Conservation (phyloP, 2,888 invertebrate genomes). For the Epirrhoe alternata region DNA sequence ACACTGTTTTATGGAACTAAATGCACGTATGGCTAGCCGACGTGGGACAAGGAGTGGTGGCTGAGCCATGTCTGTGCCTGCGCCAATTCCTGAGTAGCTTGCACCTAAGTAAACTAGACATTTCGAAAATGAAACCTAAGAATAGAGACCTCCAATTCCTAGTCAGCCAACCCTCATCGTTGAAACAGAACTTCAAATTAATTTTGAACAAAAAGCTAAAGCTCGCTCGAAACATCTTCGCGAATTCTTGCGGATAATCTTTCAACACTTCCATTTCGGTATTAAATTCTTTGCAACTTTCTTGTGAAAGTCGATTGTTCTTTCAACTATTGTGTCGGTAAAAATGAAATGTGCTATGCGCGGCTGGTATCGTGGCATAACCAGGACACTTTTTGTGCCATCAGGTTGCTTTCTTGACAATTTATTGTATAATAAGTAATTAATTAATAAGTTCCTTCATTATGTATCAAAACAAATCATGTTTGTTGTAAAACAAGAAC, state of each 20-base stretch:
- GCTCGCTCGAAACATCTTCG: slow-evolving; percentile 43
- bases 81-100: no score
- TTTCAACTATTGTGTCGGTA: slow-evolving; percentile 21
- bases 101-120: not conserved
- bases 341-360: slow-evolving; percentile 21
- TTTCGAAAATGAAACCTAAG: not conserved
- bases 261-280: slow-evolving; percentile 43
- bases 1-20: no score
- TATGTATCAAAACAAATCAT: no score
- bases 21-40: no score
- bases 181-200: slow-evolving; percentile 47
- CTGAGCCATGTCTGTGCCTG: no score
- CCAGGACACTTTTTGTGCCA: not conserved
- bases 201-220: slow-evolving; percentile 42
- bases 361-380: slow-evolving; percentile 1
- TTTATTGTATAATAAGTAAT: no score
- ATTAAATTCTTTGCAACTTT: slow-evolving; percentile 37
- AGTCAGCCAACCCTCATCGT: slow-evolving; percentile 35
- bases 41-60: no score
- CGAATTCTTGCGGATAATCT: slow-evolving; percentile 51
- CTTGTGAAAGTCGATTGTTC: slow-evolving; percentile 31
- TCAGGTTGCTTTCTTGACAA: no score
- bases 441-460: no score
- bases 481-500: no score
- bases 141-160: slow-evolving; percentile 46